Base-by-base conservation (phyloP, 2,113 vertebrate genomes). In the Peromyscus maniculatus region DNA sequence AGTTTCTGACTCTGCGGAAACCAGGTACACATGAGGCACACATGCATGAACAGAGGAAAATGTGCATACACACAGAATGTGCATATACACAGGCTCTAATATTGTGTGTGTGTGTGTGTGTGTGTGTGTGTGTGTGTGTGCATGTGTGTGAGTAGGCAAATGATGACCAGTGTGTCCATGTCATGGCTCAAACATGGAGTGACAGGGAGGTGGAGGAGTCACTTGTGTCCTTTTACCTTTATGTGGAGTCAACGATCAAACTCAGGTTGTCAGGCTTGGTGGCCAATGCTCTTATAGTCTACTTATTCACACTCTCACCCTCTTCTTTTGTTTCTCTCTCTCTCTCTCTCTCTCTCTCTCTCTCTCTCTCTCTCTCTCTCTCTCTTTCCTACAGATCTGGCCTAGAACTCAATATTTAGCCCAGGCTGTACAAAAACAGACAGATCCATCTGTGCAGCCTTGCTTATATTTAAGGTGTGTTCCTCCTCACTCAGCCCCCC, bases 301-400 rank as follows among this genome's bases (percentile, higher is more conserved):
- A 10, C 78, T 36, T 36, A 33, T 21, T 36, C 17, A 10, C 19
- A 8, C 11, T 77, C 24, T 11, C 49, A 55, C n/a, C n/a, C n/a
- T n/a, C n/a, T n/a, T n/a, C n/a, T n/a, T n/a, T n/a, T n/a, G n/a
- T n/a, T 46, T 46, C 46, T 49, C 6, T 49, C 46, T 33, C 0
- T 80, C 28, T 52, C 1, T 31, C 3, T 26, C 0, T 80, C 12
- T 13, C 2, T 59, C 79, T 5, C 1, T 83, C 2, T 13, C 0
- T 55, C 31, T 8, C 1, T 33, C 31, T 28, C 5, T 2, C 13
- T 31, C 2, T 52, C 36, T 43, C 2, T 43, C 43, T 43, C 43
- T 43, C 43, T 57, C 10, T 13, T n/a, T 36, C 57, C 52, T 33
- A 79, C 7, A 55, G 77, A 33, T 16, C 28, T 55, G 49, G 16